These are phyloP conservation scores for Ectemnius lituratus DNA, from an alignment of 2,888 invertebrate species.

Conservation along the genomic window DNA sequence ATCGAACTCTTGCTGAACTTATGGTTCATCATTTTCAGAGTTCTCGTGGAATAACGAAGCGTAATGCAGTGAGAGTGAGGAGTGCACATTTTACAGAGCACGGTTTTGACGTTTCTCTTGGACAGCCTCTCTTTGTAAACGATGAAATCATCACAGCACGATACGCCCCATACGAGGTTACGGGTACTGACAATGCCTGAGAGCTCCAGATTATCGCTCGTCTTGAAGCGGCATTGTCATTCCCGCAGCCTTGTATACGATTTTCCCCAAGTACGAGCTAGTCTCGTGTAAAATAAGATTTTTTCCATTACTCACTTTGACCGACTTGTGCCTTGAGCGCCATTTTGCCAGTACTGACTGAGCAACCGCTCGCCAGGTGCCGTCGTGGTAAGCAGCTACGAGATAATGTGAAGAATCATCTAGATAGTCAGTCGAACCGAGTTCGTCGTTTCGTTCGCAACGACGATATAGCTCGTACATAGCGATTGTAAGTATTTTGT, in stretches of 20 bases:
- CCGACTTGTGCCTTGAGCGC: conserved; percentile 92
- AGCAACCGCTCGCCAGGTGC: conserved; percentile 55
- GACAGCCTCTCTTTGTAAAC: conserved; percentile 55
- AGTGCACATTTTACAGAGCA: neutral
- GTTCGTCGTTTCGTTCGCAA: conserved; percentile 27
- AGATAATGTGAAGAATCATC: conserved; percentile 42
- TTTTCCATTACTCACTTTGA: conserved; percentile 86
- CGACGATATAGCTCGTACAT: conserved; percentile 26
- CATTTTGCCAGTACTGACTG: conserved; percentile 82
- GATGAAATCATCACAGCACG: conserved; percentile 68
- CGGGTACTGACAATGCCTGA: conserved; percentile 21
- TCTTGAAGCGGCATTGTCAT: conserved; percentile 5
- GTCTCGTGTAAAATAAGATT: conserved; percentile 40
- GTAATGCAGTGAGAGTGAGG: no score
- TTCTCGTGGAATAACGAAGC: no score
- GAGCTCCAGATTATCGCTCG: conserved; percentile 5
- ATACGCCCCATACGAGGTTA: conserved; percentile 52
- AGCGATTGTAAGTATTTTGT: conserved; percentile 20
- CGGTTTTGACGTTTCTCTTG: conserved; percentile 64
- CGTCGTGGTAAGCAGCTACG: conserved; percentile 22
- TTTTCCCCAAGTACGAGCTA: conserved; percentile 8
- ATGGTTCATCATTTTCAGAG: no score
- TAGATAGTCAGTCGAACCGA: conserved; percentile 22
- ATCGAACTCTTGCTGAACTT: neutral
- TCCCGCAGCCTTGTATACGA: neutral